Conservation (phyloP, 2,797 vertebrate genomes). For the Zenarchopterus dispar region DNA sequence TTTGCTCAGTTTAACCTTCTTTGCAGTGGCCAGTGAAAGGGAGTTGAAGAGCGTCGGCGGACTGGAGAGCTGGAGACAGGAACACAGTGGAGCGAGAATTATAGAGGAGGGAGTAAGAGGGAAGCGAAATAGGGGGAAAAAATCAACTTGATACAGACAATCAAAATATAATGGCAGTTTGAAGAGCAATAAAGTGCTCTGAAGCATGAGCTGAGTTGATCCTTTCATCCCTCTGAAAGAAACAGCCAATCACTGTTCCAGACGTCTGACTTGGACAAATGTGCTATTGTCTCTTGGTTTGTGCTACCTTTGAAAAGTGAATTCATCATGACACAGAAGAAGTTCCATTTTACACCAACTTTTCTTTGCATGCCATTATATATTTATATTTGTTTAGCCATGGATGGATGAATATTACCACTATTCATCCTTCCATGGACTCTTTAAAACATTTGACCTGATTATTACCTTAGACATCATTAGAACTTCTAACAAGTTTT, state of each 20-base stretch:
- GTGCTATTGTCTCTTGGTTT: too few species aligned
- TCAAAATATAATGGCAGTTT: slow-evolving; percentile 79
- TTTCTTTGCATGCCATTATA: too few species aligned
- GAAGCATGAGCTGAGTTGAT: slow-evolving; percentile 69
- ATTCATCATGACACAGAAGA: too few species aligned
- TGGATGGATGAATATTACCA: too few species aligned
- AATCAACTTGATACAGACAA: slow-evolving; percentile 82
- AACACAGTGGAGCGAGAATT: slow-evolving; percentile 45
- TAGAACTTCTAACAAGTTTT: too few species aligned
- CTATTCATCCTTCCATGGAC: too few species aligned
- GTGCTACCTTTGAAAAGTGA: too few species aligned
- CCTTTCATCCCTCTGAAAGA: slow-evolving; percentile 54
- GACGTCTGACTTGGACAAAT: slow-evolving; percentile 29
- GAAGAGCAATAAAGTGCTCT: slow-evolving; percentile 73
- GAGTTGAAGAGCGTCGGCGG: slow-evolving; percentile 42
- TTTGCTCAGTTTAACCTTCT: slow-evolving; percentile 82
- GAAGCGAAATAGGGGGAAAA: slow-evolving; percentile 43
- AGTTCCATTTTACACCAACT: too few species aligned
- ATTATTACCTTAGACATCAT: too few species aligned
- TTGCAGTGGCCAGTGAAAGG: slow-evolving; percentile 49
- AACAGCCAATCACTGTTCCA: slow-evolving; percentile 41
- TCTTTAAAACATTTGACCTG: too few species aligned
- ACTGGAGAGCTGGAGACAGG: slow-evolving; percentile 32
- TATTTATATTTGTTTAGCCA: too few species aligned
- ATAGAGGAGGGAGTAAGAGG: slow-evolving; percentile 50